Evolutionary conservation across 2,797 vertebrate species (phyloP), one percentile per base, ranked within the genome.

Genomic region (Channa striata): DNA sequence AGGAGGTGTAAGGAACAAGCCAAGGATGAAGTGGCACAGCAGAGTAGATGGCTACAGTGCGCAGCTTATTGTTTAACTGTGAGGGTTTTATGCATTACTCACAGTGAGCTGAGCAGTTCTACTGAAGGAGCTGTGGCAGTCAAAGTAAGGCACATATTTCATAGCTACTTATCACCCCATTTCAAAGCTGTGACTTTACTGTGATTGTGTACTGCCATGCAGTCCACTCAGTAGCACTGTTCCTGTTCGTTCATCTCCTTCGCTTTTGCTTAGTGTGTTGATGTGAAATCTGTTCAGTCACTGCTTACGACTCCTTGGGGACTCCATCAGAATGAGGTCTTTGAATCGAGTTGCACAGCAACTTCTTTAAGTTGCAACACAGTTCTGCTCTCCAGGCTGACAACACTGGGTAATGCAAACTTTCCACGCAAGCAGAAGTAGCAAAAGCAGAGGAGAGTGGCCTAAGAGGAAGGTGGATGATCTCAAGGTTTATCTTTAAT

Each of bases 271-370:
- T 73, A 36, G 44, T 40, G 69, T 59, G 74, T 75, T 81, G 50
- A 85, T 72, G 61, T 87, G 72, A 84, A 85, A 86, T 74, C 47
- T 68, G 74, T 59, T 84, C 77, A 47, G 80, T 56, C 57, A 13
- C 37, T 62, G 61, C 58, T 77, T 70, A 54, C 11, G 1, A 73
- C 59, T 80, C 82, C 72, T 80, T 44, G 11, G 79, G 54, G 81
- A 76, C 30, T 48, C 72, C 59, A 25, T 16, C 57, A 53, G 70
- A 81, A 59, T 40, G 54, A 6, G 54, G 59, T 50, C 74, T 86
- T 63, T 62, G 37, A 68, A 49, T 66, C 54, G 19, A 47, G 66
- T 58, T 47, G 51, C 57, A 76, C 71, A 60, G 68, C 46, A 13
- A 47, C 46, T 53, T 63, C 42, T 79, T 72, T n/a, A 21, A 63